phyloP scores from a whole-genome alignment of 1,140 invertebrate species.

The Drosophila saltans region DNA sequence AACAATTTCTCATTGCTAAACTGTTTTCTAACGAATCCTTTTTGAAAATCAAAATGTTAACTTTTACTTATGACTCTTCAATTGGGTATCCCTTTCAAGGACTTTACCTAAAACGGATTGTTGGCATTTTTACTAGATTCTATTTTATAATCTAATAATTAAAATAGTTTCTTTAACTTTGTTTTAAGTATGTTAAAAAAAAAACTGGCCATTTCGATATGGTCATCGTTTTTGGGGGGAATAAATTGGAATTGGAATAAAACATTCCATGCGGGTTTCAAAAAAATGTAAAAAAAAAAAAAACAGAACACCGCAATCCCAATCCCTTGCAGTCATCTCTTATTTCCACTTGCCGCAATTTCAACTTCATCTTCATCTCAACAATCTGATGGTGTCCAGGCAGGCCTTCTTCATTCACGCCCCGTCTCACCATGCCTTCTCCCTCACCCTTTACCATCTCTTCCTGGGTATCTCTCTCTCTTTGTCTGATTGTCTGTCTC shows the following conservation, averaged over 20 bases:
- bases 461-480: slow-evolving; percentile 1
- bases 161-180: too few relatives aligned
- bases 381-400: slow-evolving; percentile 12
- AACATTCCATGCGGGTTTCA: neutral
- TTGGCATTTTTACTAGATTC: too few relatives aligned
- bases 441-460: neutral
- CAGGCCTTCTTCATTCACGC: slow-evolving; percentile 13
- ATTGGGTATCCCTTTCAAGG: too few relatives aligned
- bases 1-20: too few relatives aligned
- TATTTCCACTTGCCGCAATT: slow-evolving; percentile 3
- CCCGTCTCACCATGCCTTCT: slow-evolving; percentile 1
- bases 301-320: neutral
- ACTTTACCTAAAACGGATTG: too few relatives aligned
- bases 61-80: too few relatives aligned
- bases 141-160: too few relatives aligned
- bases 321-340: slow-evolving; percentile 2
- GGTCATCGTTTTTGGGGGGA: neutral
- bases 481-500: neutral
- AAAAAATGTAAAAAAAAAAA: neutral
- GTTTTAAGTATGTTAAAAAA: too few relatives aligned
- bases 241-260: neutral
- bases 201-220: neutral
- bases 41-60: too few relatives aligned
- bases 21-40: too few relatives aligned
- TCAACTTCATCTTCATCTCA: slow-evolving; percentile 16